These are phyloP conservation scores for Speoplatyrhinus poulsoni DNA, from an alignment of 2,113 vertebrate genomes.

Conservation along the genomic window DNA sequence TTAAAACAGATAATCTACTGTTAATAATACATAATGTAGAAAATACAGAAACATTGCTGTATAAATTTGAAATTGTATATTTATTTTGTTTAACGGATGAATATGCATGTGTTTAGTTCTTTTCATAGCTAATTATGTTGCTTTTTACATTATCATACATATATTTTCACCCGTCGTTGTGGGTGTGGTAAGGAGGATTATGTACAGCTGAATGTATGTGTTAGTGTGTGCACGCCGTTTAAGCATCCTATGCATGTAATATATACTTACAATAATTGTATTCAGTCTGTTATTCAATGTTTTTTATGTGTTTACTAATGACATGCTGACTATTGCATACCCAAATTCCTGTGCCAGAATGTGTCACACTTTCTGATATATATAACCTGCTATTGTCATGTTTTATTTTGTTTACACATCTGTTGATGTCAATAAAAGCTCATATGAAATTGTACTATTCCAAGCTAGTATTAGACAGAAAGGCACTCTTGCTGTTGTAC, in stretches of 20 bases:
- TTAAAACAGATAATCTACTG: slow-evolving; percentile 28
- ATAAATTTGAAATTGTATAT: slow-evolving; percentile 71
- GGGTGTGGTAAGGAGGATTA: slow-evolving; percentile 11
- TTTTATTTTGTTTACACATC: slow-evolving; percentile 43
- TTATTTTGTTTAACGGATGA: slow-evolving; percentile 70
- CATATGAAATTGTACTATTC: background rate
- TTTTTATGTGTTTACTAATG: slow-evolving; percentile 42
- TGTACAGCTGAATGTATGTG: slow-evolving; percentile 33
- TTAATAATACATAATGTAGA: slow-evolving; percentile 15
- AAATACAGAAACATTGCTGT: slow-evolving; percentile 36
- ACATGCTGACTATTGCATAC: slow-evolving; percentile 19
- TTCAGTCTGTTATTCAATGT: slow-evolving; percentile 17
- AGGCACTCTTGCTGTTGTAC: slow-evolving; percentile 14
- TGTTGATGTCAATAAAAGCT: slow-evolving; percentile 12
- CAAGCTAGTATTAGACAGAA: background rate
- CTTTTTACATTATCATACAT: slow-evolving; percentile 22
- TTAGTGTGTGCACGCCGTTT: background rate
- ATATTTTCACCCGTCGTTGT: slow-evolving; percentile 17
- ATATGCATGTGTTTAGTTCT: slow-evolving; percentile 47
- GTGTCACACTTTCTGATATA: slow-evolving; percentile 41
- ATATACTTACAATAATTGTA: slow-evolving; percentile 12
- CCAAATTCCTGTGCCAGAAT: slow-evolving; percentile 66
- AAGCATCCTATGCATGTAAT: slow-evolving; percentile 24
- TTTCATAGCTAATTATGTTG: slow-evolving; percentile 42
- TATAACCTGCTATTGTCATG: slow-evolving; percentile 55